Evolutionary conservation across 2,888 invertebrate genomes (phyloP).

Genomic region (Polymixis flavicincta): DNA sequence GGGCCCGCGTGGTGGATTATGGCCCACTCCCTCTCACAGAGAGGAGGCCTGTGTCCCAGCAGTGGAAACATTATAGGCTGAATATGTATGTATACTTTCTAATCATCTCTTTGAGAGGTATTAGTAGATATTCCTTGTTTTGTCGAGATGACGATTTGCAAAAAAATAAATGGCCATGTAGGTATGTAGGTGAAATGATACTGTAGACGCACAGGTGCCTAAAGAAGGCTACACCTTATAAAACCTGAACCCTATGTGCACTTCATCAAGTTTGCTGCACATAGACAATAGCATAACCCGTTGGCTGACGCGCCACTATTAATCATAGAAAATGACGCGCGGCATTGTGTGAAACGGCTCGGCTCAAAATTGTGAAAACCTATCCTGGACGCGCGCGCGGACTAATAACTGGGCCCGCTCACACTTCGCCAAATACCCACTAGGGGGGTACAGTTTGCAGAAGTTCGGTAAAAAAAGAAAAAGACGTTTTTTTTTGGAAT

Average conservation of each 20-base stretch:
- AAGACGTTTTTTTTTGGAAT: neutral
- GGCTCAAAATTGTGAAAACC: slow-evolving; percentile 90
- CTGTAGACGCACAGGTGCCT: neutral
- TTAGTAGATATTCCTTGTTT: neutral
- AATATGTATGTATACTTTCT: neutral
- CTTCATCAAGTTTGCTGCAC: slow-evolving; percentile 56
- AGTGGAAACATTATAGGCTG: no score
- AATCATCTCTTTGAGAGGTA: neutral
- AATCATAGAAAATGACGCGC: slow-evolving; percentile 89
- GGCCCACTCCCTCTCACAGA: no score
- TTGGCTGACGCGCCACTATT: slow-evolving; percentile 80
- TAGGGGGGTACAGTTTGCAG: slow-evolving; percentile 81
- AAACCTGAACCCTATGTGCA: slow-evolving; percentile 33
- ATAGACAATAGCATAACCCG: slow-evolving; percentile 64
- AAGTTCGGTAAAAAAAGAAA: slow-evolving; percentile 45
- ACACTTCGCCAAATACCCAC: slow-evolving; percentile 85
- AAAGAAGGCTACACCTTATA: slow-evolving; percentile 24
- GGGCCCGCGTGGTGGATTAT: no score
- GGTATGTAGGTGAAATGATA: no score
- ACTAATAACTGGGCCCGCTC: slow-evolving; percentile 87
- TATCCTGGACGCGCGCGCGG: slow-evolving; percentile 81
- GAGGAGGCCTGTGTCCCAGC: no score
- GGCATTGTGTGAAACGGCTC: slow-evolving; percentile 83
- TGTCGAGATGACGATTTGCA: rapidly evolving
- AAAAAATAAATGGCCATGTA: neutral